Evolutionary conservation across 1,140 invertebrate species (phyloP).

Genomic region (Drosophila arizonae): DNA sequence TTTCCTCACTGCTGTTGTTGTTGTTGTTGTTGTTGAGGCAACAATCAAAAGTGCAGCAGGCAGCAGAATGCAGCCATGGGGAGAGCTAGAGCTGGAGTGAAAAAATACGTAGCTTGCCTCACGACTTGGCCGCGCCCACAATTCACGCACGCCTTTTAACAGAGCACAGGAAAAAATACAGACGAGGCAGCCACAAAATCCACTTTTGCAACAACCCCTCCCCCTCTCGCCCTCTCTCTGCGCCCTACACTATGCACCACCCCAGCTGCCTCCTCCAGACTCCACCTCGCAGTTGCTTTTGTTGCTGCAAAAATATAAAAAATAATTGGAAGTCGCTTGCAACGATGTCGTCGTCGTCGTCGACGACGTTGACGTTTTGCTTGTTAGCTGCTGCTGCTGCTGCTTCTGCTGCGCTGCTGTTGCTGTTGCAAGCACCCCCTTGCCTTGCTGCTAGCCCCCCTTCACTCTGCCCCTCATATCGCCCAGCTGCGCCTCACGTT

Average conservation of each 20-base stretch:
- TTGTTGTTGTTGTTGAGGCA: slow-evolving; percentile 13
- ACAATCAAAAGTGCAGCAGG: slow-evolving; percentile 45
- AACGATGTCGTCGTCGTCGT: slow-evolving; percentile 59
- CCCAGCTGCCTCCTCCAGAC: neutral
- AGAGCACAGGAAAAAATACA: slow-evolving; percentile 28
- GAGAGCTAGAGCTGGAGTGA: neutral
- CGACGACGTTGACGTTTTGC: slow-evolving; percentile 68
- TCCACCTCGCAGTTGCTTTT: slow-evolving; percentile 57
- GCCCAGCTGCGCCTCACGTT: slow-evolving; percentile 19
- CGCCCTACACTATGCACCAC: neutral
- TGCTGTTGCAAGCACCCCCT: slow-evolving; percentile 12
- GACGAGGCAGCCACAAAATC: slow-evolving; percentile 69
- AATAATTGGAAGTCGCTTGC: slow-evolving; percentile 79
- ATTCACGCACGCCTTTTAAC: slow-evolving; percentile 39
- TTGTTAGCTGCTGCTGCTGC: slow-evolving; percentile 60
- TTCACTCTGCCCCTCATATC: neutral
- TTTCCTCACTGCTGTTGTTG: slow-evolving; percentile 12
- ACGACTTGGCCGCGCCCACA: slow-evolving; percentile 34
- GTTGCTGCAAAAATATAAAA: slow-evolving; percentile 76
- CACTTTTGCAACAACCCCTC: slow-evolving; percentile 52
- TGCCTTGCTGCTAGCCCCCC: neutral
- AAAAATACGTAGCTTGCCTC: slow-evolving; percentile 12
- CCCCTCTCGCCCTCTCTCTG: neutral
- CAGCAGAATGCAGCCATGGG: no score
- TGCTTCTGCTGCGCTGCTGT: slow-evolving; percentile 1